These are phyloP conservation scores for Ascidia mentula DNA, from an alignment of 23 tunicate genomes.

Conservation along the genomic window DNA sequence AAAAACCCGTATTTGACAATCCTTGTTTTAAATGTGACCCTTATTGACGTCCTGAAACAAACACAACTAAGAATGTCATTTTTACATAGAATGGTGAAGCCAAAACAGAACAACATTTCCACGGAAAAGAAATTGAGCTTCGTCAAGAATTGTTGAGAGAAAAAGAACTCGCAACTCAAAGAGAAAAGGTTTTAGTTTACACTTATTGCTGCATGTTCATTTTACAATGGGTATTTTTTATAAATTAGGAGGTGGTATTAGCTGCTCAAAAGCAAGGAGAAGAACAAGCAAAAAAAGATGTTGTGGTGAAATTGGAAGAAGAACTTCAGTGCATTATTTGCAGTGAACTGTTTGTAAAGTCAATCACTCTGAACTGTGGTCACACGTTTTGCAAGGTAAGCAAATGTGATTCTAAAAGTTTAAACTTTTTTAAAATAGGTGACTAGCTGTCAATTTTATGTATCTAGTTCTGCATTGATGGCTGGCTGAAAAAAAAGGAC, in stretches of 20 bases:
- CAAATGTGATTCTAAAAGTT: background rate
- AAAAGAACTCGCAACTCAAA: slow-evolving; percentile 20
- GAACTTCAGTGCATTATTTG: slow-evolving; percentile 44
- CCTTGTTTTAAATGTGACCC: too few species aligned
- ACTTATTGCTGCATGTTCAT: background rate
- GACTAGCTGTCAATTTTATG: background rate
- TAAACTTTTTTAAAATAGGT: background rate
- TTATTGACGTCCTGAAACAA: too few species aligned
- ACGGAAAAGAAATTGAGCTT: slow-evolving; percentile 20
- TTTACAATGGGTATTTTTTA: background rate
- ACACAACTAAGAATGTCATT: too few species aligned
- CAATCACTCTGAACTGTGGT: slow-evolving; percentile 35
- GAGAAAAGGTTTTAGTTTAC: background rate
- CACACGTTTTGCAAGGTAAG: slow-evolving; percentile 39
- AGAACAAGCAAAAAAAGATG: slow-evolving; percentile 7
- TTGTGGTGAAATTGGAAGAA: slow-evolving; percentile 26
- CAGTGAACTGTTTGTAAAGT: slow-evolving; percentile 25
- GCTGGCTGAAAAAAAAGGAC: slow-evolving; percentile 17
- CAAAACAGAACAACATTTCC: background rate
- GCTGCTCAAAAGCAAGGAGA: slow-evolving; percentile 11
- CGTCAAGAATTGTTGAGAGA: slow-evolving; percentile 14
- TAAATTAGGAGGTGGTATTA: background rate
- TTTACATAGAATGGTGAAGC: too few species aligned
- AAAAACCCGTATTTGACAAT: too few species aligned
- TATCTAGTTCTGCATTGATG: slow-evolving; percentile 22